Base-by-base conservation (phyloP, 2,888 invertebrate species). In the Yponomeuta cagnagella region DNA sequence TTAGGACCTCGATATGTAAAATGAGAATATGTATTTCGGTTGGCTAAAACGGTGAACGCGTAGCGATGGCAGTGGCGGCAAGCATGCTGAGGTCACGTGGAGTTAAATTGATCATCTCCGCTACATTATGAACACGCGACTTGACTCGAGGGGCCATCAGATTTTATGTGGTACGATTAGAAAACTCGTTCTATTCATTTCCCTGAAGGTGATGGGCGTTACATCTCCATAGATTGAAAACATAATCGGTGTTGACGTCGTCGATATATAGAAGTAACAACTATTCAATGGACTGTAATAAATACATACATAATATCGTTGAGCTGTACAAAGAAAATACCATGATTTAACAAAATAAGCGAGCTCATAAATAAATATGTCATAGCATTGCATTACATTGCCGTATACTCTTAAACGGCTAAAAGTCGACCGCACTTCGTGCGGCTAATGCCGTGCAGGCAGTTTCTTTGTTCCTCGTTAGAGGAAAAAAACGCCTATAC, bases 391-490 rank as follows among this genome's bases (percentile, higher is more conserved):
- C 68, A 58, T 68, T 15, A 48, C 68, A 68, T 68, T 15, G 68
- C 68, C 52, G 30, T 68, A 68, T 68, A 12, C 12, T 67, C 67
- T 15, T n/a, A 33, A 65, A 12, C 31, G 65, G n/a, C 31, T 23
- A 65, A 33, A 52, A 23, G 12, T 30, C 68, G 30, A 31, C 30
- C 52, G 68, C 52, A 48, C 10, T 23, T 52, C 12, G n/a, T 37
- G 67, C 43, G 15, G 48, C 67, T 67, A 65, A 37, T 12, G 65
- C 65, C 12, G n/a, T 68, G 12, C 31, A 64, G 69, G 72, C 69
- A 71, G 67, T 74, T 72, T 72, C 74, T 74, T 75, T 75, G 73
- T 76, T 74, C 74, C 75, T 76, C 70, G 31, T 69, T 63, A 2
- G 43, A 63, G 72, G 73, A 74, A 76, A 75, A 74, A 73, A 73